phyloP scores from a whole-genome alignment of 2,113 vertebrate genomes.

The Peromyscus californicus region DNA sequence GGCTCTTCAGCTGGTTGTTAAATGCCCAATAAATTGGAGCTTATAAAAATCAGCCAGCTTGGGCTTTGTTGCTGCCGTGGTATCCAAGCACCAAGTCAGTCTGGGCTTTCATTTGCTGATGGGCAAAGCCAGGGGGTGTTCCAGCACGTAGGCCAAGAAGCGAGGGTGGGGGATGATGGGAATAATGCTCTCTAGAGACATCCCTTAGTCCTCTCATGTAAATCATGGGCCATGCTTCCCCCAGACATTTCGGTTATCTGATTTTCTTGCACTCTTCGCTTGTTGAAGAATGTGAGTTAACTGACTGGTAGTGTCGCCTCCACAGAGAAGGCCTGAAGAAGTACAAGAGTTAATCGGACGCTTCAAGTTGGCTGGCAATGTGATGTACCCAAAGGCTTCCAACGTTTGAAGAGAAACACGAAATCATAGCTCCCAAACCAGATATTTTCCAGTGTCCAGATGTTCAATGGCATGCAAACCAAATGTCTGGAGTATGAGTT shows the following conservation, averaged over 20 bases:
- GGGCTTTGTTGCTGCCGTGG: neutral
- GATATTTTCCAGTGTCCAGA: constrained; percentile 48
- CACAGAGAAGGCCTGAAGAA: neutral
- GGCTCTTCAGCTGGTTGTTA: neutral
- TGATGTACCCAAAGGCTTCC: neutral
- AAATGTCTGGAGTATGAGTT: constrained; percentile 1
- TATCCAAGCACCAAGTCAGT: neutral
- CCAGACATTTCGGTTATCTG: neutral
- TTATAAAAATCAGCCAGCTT: constrained; percentile 27
- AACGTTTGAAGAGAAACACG: constrained; percentile 21
- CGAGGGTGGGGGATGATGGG: neutral
- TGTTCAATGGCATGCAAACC: constrained; percentile 44
- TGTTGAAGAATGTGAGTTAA: neutral
- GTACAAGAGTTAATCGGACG: neutral
- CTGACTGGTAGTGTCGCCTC: neutral
- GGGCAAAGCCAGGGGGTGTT: neutral
- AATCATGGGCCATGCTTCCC: neutral
- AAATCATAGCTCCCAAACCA: constrained; percentile 28
- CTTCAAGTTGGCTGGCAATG: neutral
- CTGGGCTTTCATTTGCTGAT: constrained; percentile 48
- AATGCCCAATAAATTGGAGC: constrained; percentile 58
- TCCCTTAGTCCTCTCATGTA: neutral
- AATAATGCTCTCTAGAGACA: neutral
- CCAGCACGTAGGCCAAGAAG: neutral
- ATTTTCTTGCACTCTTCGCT: neutral